phyloP scores from a whole-genome alignment of 1,140 invertebrate genomes.

The Heliothis virescens region DNA sequence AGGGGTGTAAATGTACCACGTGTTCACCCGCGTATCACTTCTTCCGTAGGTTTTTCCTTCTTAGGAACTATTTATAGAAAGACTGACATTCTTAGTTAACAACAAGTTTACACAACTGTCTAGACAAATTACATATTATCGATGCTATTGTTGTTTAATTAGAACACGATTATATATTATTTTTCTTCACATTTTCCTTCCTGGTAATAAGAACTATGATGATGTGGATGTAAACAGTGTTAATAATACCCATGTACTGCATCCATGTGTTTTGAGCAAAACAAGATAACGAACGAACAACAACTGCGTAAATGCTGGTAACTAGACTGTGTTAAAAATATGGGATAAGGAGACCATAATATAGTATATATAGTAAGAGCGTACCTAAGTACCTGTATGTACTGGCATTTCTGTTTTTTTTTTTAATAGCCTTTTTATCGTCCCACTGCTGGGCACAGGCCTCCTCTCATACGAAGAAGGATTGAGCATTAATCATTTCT shows the following conservation, averaged over 20 bases:
- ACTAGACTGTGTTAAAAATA: not conserved
- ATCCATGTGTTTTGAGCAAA: slow-evolving; percentile 1
- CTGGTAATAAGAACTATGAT: not conserved
- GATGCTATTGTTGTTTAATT: slow-evolving; percentile 17
- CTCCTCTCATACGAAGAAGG: no score
- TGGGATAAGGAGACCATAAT: not conserved
- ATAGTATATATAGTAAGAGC: no score
- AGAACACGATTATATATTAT: not conserved
- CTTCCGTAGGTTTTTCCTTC: not conserved
- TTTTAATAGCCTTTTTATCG: no score
- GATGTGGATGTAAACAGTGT: slow-evolving; percentile 2
- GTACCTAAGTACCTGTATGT: no score
- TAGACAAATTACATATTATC: not conserved
- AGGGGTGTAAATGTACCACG: no score
- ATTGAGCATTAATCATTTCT: no score
- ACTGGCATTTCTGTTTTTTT: no score
- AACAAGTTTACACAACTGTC: slow-evolving; percentile 1
- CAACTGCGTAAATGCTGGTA: slow-evolving; percentile 7
- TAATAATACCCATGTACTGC: not conserved
- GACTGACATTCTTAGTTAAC: not conserved
- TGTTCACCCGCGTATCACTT: no score
- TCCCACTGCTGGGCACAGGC: no score
- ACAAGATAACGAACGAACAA: not conserved
- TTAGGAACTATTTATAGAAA: not conserved
- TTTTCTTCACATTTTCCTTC: slow-evolving; percentile 37